phyloP scores from a whole-genome alignment of 2,113 vertebrate species.

The Lathamus discolor region DNA sequence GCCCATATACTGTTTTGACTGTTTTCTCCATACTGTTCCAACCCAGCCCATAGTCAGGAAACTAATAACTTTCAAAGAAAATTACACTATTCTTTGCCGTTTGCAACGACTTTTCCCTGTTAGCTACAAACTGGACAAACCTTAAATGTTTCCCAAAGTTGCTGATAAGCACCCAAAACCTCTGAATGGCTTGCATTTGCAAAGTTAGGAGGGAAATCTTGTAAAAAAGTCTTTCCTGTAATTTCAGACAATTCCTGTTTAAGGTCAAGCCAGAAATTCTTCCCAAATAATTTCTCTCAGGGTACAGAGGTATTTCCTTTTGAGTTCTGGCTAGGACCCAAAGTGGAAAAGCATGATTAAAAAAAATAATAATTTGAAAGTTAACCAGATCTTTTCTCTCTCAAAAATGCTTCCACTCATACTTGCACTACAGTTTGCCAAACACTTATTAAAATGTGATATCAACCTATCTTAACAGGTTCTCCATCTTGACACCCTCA shows the following conservation, averaged over 20 bases:
- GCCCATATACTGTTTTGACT: background rate
- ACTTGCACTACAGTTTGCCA: background rate
- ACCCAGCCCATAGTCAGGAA: background rate
- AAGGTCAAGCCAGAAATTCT: constrained; percentile 64
- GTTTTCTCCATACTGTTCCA: background rate
- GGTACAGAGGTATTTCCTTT: constrained; percentile 58
- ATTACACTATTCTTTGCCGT: background rate
- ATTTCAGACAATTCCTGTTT: constrained; percentile 67
- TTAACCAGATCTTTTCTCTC: background rate
- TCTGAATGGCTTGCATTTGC: constrained; percentile 41
- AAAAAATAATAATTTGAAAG: constrained; percentile 5
- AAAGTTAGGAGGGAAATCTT: constrained; percentile 44
- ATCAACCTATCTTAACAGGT: background rate
- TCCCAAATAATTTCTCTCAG: constrained; percentile 53
- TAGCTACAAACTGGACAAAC: background rate
- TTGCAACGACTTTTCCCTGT: background rate
- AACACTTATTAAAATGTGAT: background rate
- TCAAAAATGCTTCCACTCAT: background rate
- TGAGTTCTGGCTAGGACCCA: constrained; percentile 36
- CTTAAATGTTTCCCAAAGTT: background rate
- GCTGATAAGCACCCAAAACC: constrained; percentile 52
- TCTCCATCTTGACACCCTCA: background rate
- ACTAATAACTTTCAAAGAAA: background rate
- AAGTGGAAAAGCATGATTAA: background rate
- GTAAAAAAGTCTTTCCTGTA: constrained; percentile 60